A percentile compares a stretch with the other conserved stretches of the same genome.
Evolutionary conservation across 1,140 invertebrate genomes (phyloP).

Genomic region (Paralvinella palmiformis): DNA sequence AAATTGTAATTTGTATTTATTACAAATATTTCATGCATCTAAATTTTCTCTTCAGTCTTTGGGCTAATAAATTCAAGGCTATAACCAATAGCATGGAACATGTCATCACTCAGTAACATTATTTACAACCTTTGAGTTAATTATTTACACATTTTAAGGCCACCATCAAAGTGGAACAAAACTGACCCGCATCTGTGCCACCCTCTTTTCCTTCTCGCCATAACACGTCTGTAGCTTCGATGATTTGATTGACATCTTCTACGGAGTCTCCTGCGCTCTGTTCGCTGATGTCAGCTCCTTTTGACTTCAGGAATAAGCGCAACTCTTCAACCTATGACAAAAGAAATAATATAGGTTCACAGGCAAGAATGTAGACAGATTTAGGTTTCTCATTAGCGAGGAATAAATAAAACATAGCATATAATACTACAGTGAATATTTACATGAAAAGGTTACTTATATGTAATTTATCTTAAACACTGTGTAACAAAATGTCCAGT

Average conservation of each 20-base stretch:
- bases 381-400: no score
- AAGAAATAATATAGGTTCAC: no score
- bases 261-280: slow-evolving; percentile 84
- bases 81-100: not conserved
- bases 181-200: slow-evolving; percentile 37
- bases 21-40: not conserved
- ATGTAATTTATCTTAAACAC: no score
- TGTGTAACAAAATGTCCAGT: no score
- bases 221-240: slow-evolving; percentile 85
- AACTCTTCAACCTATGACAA: slow-evolving; percentile 77
- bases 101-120: not conserved
- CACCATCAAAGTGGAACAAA: not conserved
- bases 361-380: no score
- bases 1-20: not conserved
- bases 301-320: slow-evolving; percentile 77
- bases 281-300: slow-evolving; percentile 83
- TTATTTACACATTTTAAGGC: not conserved
- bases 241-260: slow-evolving; percentile 90
- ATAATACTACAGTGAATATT: no score
- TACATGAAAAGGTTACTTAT: no score
- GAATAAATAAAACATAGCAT: no score
- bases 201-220: slow-evolving; percentile 74
- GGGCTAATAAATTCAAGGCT: not conserved
- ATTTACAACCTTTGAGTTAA: not conserved
- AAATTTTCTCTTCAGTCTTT: not conserved